Percentiles rank a stretch among this genome's conserved stretches.
phyloP scores from a whole-genome alignment of 2,797 vertebrate genomes.

The Jordanella pulchra region DNA sequence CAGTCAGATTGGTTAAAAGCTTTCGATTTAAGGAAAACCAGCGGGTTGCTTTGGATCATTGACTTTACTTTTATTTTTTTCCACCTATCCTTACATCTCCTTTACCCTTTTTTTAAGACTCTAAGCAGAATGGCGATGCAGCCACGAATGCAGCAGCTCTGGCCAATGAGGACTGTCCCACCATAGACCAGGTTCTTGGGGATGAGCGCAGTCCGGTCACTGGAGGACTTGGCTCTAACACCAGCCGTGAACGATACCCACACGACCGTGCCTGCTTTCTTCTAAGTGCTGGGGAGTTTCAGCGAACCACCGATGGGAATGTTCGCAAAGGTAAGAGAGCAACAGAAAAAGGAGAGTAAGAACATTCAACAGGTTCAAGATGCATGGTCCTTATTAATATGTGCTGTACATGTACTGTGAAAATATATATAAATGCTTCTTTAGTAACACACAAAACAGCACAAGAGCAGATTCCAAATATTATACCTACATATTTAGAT shows the following conservation, averaged over 20 bases:
- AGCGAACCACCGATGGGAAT: constrained; percentile 88
- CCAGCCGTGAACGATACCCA: constrained; percentile 86
- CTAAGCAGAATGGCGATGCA: constrained; percentile 89
- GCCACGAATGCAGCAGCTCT: constrained; percentile 88
- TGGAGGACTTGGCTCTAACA: constrained; percentile 72
- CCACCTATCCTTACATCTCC: not conserved
- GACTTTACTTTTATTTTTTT: not conserved
- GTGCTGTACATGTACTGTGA: constrained; percentile 17
- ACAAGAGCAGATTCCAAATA: not conserved
- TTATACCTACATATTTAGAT: not conserved
- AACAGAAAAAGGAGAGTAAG: constrained; percentile 26
- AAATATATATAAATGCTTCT: not conserved
- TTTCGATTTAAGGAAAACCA: too few relatives aligned
- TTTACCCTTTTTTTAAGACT: constrained; percentile 71
- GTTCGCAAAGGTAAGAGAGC: constrained; percentile 91
- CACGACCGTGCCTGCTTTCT: constrained; percentile 93
- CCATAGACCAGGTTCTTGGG: constrained; percentile 91
- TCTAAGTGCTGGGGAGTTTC: constrained; percentile 88
- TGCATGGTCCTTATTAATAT: constrained; percentile 47
- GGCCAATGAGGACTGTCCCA: constrained; percentile 93
- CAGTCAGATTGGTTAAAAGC: too few relatives aligned
- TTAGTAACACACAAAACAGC: not conserved
- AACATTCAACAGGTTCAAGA: constrained; percentile 32
- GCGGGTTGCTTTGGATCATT: too few relatives aligned
- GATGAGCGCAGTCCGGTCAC: constrained; percentile 89